Percentiles rank a stretch among this genome's conserved stretches.
phyloP scores from a whole-genome alignment of 2,888 invertebrate species.

The Trachelus iudaicus region DNA sequence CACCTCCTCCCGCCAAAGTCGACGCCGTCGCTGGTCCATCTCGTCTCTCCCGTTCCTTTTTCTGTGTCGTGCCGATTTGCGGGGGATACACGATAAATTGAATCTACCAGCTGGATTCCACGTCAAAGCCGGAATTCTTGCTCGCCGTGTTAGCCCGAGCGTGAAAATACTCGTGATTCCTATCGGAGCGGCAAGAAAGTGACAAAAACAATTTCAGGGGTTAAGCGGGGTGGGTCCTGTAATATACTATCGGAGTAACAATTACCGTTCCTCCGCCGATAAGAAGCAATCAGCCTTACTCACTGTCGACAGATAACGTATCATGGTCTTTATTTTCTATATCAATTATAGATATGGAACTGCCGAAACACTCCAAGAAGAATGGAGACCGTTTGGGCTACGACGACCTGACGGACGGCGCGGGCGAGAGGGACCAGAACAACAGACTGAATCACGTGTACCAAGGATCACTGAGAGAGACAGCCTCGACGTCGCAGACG shows the following conservation, averaged over 20 bases:
- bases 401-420: slow-evolving; percentile 31
- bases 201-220: background rate
- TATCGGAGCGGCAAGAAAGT: slow-evolving; percentile 18
- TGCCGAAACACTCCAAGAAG: slow-evolving; percentile 52
- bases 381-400: slow-evolving; percentile 40
- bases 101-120: slow-evolving; percentile 42
- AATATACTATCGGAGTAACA: background rate
- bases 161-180: slow-evolving; percentile 44
- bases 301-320: background rate
- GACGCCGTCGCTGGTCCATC: background rate
- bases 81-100: slow-evolving; percentile 46
- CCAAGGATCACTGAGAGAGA: slow-evolving; percentile 75
- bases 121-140: slow-evolving; percentile 49
- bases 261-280: background rate
- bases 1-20: slow-evolving; percentile 15
- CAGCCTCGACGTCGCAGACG: slow-evolving; percentile 65
- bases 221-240: background rate
- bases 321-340: background rate
- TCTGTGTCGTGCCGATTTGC: slow-evolving; percentile 2
- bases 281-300: background rate
- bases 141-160: slow-evolving; percentile 39
- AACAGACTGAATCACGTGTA: slow-evolving; percentile 68
- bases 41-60: slow-evolving; percentile 9
- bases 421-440: slow-evolving; percentile 41
- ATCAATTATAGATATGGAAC: slow-evolving; percentile 47